A percentile compares a stretch with the other conserved stretches of the same genome.
Conservation (phyloP, 2,113 vertebrate genomes). For the Willisornis vidua region DNA sequence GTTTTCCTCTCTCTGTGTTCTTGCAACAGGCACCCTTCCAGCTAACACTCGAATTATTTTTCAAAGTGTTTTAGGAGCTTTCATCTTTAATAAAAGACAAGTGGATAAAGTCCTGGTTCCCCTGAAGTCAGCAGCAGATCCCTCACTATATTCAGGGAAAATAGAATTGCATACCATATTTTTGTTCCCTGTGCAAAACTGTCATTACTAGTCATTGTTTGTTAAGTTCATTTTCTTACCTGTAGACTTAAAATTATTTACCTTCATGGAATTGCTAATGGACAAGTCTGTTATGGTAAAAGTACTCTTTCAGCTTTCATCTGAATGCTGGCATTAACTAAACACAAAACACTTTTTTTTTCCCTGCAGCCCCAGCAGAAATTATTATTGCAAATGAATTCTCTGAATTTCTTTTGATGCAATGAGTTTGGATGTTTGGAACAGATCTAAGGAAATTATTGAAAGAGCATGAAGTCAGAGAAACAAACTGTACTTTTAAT, state of each 20-base stretch:
- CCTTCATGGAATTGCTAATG: not conserved
- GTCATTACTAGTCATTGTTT: not conserved
- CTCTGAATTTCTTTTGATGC: not conserved
- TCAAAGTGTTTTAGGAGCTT: not conserved
- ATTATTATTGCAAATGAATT: not conserved
- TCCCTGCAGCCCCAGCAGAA: not conserved
- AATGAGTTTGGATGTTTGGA: not conserved
- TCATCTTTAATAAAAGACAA: not conserved
- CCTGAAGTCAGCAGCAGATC: not conserved
- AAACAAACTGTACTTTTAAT: not conserved
- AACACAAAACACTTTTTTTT: not conserved
- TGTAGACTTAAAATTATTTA: not conserved
- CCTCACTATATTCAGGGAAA: not conserved
- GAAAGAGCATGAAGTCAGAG: not conserved
- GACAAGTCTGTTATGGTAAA: not conserved
- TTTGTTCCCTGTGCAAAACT: not conserved
- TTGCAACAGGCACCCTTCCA: not conserved
- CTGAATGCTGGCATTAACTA: not conserved
- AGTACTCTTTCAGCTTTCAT: not conserved
- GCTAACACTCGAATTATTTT: not conserved
- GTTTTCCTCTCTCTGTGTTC: not conserved
- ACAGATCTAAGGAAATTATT: not conserved
- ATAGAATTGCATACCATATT: not conserved
- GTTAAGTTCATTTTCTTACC: not conserved
- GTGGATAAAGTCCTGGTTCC: not conserved